A percentile compares a stretch with the other conserved stretches of the same genome.
phyloP scores from a whole-genome alignment of 2,888 invertebrate species.

The Anorthoa munda region DNA sequence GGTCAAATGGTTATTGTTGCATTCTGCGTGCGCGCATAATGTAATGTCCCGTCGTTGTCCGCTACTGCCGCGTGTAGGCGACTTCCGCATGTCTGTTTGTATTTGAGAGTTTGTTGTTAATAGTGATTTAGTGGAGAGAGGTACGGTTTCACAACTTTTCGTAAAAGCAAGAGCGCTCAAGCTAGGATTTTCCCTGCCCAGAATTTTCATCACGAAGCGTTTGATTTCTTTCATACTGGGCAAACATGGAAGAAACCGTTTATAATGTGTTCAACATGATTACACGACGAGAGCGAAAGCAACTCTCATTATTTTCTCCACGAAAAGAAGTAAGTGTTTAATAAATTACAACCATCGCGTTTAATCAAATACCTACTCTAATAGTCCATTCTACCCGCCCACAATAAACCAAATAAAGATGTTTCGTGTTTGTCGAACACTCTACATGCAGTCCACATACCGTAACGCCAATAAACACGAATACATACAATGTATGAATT shows the following conservation, averaged over 20 bases:
- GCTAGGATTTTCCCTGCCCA: not conserved
- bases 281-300: conserved; percentile 2
- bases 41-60: conserved; percentile 27
- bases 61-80: conserved; percentile 38
- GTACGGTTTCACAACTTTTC: not conserved
- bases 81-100: conserved; percentile 48
- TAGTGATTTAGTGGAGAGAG: conserved; percentile 27
- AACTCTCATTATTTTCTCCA: conserved; percentile 16
- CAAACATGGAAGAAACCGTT: no score
- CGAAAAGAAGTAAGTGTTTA: not conserved
- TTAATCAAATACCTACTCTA: conserved; percentile 12
- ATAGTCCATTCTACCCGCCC: conserved; percentile 15
- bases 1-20: conserved; percentile 55
- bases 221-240: not conserved
- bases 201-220: no score
- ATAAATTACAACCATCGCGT: not conserved
- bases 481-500: conserved; percentile 53
- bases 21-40: conserved; percentile 54
- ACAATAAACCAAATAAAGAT: conserved; percentile 46
- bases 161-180: not conserved
- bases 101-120: conserved; percentile 29
- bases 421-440: conserved; percentile 55
- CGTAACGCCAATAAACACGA: conserved; percentile 62
- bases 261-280: not conserved
- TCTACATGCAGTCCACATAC: conserved; percentile 59